Conservation (phyloP, 2,888 invertebrate species). For the Eilema griseolum region DNA sequence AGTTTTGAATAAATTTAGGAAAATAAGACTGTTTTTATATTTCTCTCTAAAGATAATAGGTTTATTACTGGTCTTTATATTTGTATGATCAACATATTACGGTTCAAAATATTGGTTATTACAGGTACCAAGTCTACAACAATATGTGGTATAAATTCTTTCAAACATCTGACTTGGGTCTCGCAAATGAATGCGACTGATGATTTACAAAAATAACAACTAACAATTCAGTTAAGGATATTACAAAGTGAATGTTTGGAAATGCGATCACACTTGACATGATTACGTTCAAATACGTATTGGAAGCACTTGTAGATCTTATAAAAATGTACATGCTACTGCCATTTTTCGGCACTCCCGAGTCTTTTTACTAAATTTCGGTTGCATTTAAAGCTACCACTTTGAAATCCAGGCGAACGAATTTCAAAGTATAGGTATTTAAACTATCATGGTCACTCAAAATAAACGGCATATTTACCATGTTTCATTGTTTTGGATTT, state of each 20-base stretch:
- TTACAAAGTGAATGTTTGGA: slow-evolving; percentile 2
- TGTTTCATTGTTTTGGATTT: no score
- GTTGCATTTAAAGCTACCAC: background rate
- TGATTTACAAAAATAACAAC: background rate
- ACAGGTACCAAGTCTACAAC: slow-evolving; percentile 23
- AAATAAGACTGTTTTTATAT: no score
- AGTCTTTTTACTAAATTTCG: no score
- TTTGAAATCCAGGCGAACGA: no score
- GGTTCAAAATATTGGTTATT: slow-evolving; percentile 34
- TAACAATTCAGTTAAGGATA: background rate
- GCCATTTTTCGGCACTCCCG: no score
- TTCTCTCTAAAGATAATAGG: no score
- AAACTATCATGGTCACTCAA: no score
- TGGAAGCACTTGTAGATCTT: slow-evolving; percentile 11
- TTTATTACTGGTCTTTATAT: background rate
- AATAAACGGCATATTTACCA: no score
- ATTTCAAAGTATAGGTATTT: no score
- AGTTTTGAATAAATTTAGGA: no score
- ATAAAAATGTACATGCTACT: background rate
- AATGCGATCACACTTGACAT: slow-evolving; percentile 12
- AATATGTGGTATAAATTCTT: slow-evolving; percentile 2
- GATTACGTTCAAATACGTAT: slow-evolving; percentile 19
- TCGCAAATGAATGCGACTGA: background rate
- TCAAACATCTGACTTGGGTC: background rate
- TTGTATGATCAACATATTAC: slow-evolving; percentile 33